Conservation (phyloP, 2,113 vertebrate genomes). For the Rhea americana region DNA sequence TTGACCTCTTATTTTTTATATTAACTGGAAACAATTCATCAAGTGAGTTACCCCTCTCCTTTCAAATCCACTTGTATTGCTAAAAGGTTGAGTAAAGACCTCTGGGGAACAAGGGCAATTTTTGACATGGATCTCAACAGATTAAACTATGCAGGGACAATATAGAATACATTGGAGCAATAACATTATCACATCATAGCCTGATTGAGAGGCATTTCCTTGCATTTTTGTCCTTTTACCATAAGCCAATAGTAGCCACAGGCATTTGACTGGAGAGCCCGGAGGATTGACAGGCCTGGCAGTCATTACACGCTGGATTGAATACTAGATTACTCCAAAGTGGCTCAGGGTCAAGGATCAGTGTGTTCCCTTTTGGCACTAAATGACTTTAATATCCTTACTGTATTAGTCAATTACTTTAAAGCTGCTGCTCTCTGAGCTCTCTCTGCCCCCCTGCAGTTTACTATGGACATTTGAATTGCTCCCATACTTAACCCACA, state of each 20-base stretch:
- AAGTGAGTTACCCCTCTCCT: constrained; percentile 74
- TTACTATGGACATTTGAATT: constrained; percentile 88
- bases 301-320: constrained; percentile 99
- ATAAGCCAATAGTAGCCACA: constrained; percentile 87
- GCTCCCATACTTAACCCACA: constrained; percentile 87
- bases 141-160: constrained; percentile 84
- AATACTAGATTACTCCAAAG: constrained; percentile 99
- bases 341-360: constrained; percentile 99
- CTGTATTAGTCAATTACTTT: constrained; percentile 99
- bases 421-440: constrained; percentile 89
- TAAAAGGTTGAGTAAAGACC: constrained; percentile 82
- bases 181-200: constrained; percentile 86
- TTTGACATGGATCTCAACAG: constrained; percentile 86
- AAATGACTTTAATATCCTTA: constrained; percentile 99
- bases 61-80: constrained; percentile 80
- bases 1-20: constrained; percentile 74
- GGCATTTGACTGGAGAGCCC: constrained; percentile 89
- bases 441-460: constrained; percentile 85
- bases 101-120: constrained; percentile 81
- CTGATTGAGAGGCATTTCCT: constrained; percentile 86
- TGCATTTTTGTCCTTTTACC: constrained; percentile 83
- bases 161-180: constrained; percentile 83
- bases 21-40: constrained; percentile 81
- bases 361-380: constrained; percentile 99
- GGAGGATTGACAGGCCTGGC: constrained; percentile 98